Base-by-base conservation (phyloP, 1,140 invertebrate species). In the Euwallacea fornicatus region DNA sequence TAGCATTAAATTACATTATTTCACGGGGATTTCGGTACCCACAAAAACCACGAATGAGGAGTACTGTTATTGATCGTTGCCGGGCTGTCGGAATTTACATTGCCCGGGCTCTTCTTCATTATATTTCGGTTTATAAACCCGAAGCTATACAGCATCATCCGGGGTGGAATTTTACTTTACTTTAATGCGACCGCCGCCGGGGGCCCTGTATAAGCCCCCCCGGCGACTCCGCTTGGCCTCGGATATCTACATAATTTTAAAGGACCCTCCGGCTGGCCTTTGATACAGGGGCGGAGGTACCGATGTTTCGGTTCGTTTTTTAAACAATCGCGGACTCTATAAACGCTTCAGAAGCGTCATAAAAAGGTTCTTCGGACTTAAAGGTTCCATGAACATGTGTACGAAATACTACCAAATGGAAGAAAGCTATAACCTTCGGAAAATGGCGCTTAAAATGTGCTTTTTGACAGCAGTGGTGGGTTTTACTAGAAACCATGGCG, bases 131-230 rank as follows among this genome's bases (percentile, higher is more conserved):
- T 61, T 58, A 58, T 56, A 58, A 58, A 58, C 55, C 55, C 55
- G 13, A 15, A 33, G 44, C 44, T 41, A 41, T 60, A 50, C 44
- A 8, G 11, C 42, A 41, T 7, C 11, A 60, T 68, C 58, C 66
- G 50, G 66, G 66, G 66, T 68, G 41, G 54, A 68, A 69, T 69
- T 69, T 69, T 69, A 69, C 67, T 69, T 69, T 69, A 69, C 59
- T 69, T 69, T 69, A 69, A 69, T 69, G 59, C 21, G 56, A 46
- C 59, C 44, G 59, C 56, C 67, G 55, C 55, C 15, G 10, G 59
- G 58, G 66, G 67, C 16, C 33, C 11, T 46, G 10, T 60, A 44
- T 21, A 13, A 21, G 44, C 59, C 56, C 67, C 47, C 21, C 44
- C 10, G 67, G 59, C 59, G 7, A 50, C 58, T 69, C 58, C 67